These are phyloP conservation scores for Fukomys damarensis DNA, from an alignment of 2,113 vertebrate species.

Conservation along the genomic window DNA sequence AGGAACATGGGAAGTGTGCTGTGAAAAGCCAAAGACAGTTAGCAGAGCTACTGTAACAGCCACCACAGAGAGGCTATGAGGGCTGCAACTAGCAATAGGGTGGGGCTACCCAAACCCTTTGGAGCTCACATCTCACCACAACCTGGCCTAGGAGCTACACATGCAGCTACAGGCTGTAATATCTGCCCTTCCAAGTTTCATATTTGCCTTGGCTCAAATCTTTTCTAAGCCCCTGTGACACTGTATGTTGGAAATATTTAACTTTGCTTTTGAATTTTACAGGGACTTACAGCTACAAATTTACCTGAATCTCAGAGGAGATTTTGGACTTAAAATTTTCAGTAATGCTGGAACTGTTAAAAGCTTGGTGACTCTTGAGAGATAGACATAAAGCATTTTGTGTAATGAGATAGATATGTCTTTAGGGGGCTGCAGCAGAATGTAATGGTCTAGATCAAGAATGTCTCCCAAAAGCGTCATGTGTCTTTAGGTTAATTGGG, in stretches of 20 bases:
- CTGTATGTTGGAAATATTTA: background rate
- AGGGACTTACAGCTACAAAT: background rate
- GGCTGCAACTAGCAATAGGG: background rate
- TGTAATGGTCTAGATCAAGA: background rate
- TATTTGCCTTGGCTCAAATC: background rate
- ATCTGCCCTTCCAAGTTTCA: background rate
- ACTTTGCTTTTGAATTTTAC: background rate
- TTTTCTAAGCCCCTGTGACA: background rate
- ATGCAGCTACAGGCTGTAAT: too few relatives aligned
- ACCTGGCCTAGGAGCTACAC: background rate
- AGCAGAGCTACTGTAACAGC: background rate
- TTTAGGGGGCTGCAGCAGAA: background rate
- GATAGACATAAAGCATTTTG: background rate
- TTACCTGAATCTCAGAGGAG: background rate
- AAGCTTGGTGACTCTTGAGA: background rate
- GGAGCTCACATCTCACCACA: background rate
- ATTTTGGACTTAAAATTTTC: background rate
- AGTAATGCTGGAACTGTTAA: background rate
- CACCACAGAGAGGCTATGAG: background rate
- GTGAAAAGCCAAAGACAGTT: background rate
- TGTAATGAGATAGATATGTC: background rate
- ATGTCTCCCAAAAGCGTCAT: background rate
- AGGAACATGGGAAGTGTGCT: background rate
- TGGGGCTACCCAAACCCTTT: background rate
- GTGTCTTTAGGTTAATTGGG: background rate